Conservation (phyloP, 1,140 invertebrate species). For the Cherax destructor region DNA sequence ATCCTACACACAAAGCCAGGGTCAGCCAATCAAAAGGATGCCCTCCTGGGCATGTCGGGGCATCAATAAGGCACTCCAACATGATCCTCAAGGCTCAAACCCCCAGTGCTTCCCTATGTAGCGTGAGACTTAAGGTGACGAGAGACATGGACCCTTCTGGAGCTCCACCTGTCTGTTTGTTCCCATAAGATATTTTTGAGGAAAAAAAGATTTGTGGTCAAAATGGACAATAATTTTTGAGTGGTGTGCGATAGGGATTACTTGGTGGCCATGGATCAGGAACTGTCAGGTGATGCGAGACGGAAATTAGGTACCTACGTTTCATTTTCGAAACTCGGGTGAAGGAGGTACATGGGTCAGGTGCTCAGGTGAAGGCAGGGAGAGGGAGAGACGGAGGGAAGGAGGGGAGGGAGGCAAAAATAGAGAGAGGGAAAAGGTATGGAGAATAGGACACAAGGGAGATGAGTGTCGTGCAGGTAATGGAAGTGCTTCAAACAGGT, state of each 20-base stretch:
- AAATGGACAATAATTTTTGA: slow-evolving; percentile 14
- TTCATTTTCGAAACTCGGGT: no score
- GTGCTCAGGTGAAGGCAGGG: no score
- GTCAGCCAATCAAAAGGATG: slow-evolving; percentile 58
- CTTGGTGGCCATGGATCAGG: no score
- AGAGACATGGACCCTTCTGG: neutral
- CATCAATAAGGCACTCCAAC: neutral
- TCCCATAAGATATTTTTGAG: neutral
- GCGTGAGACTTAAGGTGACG: neutral
- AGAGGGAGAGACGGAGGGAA: no score
- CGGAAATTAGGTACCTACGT: no score
- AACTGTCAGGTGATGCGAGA: no score
- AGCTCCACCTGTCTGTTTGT: slow-evolving; percentile 1
- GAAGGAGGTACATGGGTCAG: no score
- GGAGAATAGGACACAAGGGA: no score
- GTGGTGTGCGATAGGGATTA: neutral
- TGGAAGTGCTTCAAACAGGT: no score
- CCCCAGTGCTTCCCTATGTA: neutral
- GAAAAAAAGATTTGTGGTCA: slow-evolving; percentile 13
- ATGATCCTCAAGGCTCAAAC: neutral
- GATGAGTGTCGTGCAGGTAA: no score
- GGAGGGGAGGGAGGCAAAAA: no score
- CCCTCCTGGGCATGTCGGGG: neutral
- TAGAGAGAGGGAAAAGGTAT: neutral
- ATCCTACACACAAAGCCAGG: slow-evolving; percentile 31